Base-by-base conservation (phyloP, 2,888 invertebrate genomes). In the Cloeon dipterum region DNA sequence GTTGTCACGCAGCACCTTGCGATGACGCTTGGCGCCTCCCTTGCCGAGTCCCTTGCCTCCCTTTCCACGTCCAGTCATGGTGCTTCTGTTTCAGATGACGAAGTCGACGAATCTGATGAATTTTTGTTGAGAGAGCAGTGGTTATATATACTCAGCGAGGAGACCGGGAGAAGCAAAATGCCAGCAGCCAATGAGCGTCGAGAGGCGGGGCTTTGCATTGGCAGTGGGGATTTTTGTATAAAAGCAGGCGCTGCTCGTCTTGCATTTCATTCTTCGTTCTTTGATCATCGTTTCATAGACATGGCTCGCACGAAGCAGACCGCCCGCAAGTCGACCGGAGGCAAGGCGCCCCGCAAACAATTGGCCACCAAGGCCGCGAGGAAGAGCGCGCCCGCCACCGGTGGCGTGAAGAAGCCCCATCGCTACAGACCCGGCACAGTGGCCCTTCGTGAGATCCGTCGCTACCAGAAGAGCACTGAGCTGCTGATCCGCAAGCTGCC, bases 1-100 rank as follows among this genome's bases (percentile, higher is more conserved):
- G 51, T 78, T 78, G 53, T 79, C 78, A 42, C 76, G 65, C 8
- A 76, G 53, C 2, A 82, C 77, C 54, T 82, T 83, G 41, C 82
- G 63, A 58, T 83, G 81, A 45, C 81, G 74, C 55, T 79, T 81
- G 23, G 79, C 81, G 41, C 77, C 78, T 45, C 76, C 75, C 56
- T 79, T 78, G 38, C 78, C 77, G 38, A 78, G 59, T 42, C 77
- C 76, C 58, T 78, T 75, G 38, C 74, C 73, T 51, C 75, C 76
- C 64, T 78, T 76, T 41, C 78, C 78, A 41, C 78, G 73, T 42
- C 78, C 78, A 53, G 77, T 73, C 78, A 78, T 79, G 16, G 20
- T 21, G 7, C 18, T 11, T 10, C 16, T 5, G 16, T 21, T 20
- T 16, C 16, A 20, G 20, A n/a, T n/a, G n/a, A n/a, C n/a, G n/a